Evolutionary conservation across 2,797 vertebrate genomes (phyloP).

Genomic region (Catharus ustulatus): DNA sequence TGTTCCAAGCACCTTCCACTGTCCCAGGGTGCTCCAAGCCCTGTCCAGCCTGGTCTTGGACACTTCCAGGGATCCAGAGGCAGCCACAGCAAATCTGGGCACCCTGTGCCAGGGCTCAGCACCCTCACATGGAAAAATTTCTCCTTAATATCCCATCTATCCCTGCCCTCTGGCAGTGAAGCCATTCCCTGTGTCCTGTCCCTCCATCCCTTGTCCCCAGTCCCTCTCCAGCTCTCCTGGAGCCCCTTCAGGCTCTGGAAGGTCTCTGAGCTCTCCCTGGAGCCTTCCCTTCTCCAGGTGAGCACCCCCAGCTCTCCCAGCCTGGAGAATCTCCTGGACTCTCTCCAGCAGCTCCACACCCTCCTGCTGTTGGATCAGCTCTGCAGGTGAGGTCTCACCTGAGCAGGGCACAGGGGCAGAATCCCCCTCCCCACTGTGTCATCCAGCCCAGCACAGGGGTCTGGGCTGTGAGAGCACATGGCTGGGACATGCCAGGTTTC

Average conservation of each 20-base stretch:
- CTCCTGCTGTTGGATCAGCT: background rate
- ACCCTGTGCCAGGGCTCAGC: rapidly evolving
- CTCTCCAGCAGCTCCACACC: background rate
- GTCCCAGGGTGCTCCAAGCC: rapidly evolving
- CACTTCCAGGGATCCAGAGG: background rate
- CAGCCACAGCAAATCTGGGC: background rate
- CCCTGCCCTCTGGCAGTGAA: background rate
- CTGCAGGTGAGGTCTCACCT: background rate
- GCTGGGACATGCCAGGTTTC: background rate
- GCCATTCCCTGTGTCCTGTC: background rate
- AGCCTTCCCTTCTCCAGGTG: background rate
- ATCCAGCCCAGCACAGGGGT: background rate
- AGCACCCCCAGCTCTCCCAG: background rate
- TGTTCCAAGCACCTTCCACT: background rate
- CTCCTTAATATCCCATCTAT: rapidly evolving
- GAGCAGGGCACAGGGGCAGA: background rate
- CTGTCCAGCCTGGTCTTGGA: rapidly evolving
- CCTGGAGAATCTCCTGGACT: background rate
- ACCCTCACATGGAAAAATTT: rapidly evolving
- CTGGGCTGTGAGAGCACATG: background rate
- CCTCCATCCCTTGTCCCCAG: background rate
- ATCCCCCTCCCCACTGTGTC: background rate
- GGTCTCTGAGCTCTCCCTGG: background rate
- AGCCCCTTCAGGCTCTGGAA: rapidly evolving
- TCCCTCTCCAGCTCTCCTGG: background rate